Conservation (phyloP, 2,113 vertebrate species). For the Muscicapa adusta region DNA sequence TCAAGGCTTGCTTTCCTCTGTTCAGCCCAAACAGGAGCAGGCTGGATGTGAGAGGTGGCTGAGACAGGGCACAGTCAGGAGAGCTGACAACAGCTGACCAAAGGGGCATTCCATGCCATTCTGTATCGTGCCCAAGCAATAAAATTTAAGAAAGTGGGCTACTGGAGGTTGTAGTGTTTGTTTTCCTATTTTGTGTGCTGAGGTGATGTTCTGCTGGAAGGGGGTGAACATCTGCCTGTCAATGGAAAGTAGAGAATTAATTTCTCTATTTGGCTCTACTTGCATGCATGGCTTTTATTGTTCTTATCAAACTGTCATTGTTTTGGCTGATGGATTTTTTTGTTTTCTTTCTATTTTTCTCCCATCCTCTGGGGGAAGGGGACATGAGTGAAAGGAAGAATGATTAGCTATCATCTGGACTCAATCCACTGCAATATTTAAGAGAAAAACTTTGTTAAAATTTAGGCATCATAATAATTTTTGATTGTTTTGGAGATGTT, state of each 20-base stretch:
- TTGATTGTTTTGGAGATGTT: not conserved
- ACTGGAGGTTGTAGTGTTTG: not conserved
- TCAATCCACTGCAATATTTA: not conserved
- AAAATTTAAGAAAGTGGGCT: not conserved
- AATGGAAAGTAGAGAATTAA: not conserved
- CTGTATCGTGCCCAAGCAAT: accelerated
- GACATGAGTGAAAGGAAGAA: not conserved
- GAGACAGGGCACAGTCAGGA: too few species aligned
- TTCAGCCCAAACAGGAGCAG: not conserved
- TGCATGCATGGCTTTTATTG: not conserved
- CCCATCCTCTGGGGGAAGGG: accelerated
- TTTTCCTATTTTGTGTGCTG: not conserved
- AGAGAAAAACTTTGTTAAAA: not conserved
- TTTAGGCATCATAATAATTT: not conserved
- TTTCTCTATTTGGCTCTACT: not conserved
- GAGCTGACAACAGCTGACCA: not conserved
- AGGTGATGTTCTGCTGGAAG: not conserved
- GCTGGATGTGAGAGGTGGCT: not conserved
- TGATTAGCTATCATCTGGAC: not conserved
- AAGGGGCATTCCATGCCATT: not conserved
- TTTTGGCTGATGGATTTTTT: not conserved
- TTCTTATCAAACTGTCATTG: not conserved
- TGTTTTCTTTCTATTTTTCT: not conserved
- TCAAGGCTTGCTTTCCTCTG: not conserved
- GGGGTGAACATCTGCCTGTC: accelerated